A percentile compares a stretch with the other conserved stretches of the same genome.
Conservation (phyloP, 2,797 vertebrate species). For the Acanthurus leucopareius region DNA sequence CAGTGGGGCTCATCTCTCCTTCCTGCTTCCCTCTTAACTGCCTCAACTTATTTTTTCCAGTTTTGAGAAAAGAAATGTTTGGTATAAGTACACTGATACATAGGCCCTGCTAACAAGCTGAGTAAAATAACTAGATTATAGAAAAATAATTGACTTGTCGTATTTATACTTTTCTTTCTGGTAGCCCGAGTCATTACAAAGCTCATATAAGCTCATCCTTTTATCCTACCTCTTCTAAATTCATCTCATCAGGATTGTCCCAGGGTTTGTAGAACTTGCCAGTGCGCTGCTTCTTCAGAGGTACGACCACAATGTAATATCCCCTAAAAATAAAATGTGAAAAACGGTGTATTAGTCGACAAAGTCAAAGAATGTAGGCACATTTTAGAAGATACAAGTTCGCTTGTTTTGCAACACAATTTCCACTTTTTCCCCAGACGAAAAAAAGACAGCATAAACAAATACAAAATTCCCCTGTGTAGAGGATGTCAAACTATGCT, state of each 20-base stretch:
- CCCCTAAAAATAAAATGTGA: conserved; percentile 84
- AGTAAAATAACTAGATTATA: background rate
- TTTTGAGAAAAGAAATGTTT: conserved; percentile 54
- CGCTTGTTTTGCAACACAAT: conserved; percentile 13
- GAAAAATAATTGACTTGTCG: background rate
- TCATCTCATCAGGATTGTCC: conserved; percentile 99
- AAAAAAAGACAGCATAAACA: conserved; percentile 4
- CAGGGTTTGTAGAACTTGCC: conserved; percentile 97
- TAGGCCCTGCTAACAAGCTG: background rate
- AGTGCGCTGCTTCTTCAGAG: conserved; percentile 95
- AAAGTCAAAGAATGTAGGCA: conserved; percentile 2
- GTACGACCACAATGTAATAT: conserved; percentile 98
- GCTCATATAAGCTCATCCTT: background rate
- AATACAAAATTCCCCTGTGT: background rate
- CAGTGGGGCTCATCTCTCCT: conserved; percentile 72
- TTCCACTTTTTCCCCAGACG: background rate
- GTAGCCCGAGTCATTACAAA: background rate
- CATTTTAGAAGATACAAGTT: conserved; percentile 1
- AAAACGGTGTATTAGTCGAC: conserved; percentile 1
- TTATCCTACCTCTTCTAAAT: conserved; percentile 94
- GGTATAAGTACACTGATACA: conserved; percentile 16
- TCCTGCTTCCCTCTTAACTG: conserved; percentile 62
- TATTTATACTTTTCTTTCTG: background rate
- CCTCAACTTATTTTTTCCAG: conserved; percentile 51
- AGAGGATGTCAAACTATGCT: background rate